Base-by-base conservation (phyloP, 2,113 vertebrate genomes). In the Atherinomorus stipes region DNA sequence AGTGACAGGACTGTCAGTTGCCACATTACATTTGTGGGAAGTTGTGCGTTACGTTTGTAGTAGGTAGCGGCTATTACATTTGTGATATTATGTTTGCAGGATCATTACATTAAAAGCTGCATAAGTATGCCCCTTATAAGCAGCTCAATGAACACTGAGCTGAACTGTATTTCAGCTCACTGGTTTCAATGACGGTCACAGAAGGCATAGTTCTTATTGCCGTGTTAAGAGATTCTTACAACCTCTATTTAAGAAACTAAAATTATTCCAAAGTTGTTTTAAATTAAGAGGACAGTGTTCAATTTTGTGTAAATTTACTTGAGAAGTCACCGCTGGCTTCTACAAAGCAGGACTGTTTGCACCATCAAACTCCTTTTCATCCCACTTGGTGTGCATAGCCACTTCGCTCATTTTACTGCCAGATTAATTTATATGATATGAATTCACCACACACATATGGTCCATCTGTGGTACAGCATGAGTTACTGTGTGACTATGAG, bases 401-500 rank as follows among this genome's bases (percentile, higher is more conserved):
- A 38, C 75, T 80, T 50, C 69, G 59, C 69, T 81, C 86, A 69
- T 84, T 82, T 81, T 13, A 2, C 80, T 81, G 73, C 85, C 88
- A 90, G 54, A 77, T 81, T 76, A 61, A 82, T 79, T 83, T 68
- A 74, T 84, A 62, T 76, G 65, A 72, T 71, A 82, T 78, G 71
- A 71, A 38, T 81, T 77, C 80, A 84, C 80, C 62, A 75, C 3
- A 12, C 25, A 64, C 81, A 77, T n/a, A 6, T 47, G 68, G 69
- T 77, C 62, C 64, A 80, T 84, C 71, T 82, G 74, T 61, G 54
- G 54, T 40, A 50, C 75, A 71, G 31, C 74, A 59, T 66, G 45
- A 57, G 66, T 82, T 75, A 58, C 28, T 44, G 23, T n/a, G 18
- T 10, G 54, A 67, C 54, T 69, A 31, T 49, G 40, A 68, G 21